Conservation (phyloP, 2,797 vertebrate species). For the Lophura swinhoii region DNA sequence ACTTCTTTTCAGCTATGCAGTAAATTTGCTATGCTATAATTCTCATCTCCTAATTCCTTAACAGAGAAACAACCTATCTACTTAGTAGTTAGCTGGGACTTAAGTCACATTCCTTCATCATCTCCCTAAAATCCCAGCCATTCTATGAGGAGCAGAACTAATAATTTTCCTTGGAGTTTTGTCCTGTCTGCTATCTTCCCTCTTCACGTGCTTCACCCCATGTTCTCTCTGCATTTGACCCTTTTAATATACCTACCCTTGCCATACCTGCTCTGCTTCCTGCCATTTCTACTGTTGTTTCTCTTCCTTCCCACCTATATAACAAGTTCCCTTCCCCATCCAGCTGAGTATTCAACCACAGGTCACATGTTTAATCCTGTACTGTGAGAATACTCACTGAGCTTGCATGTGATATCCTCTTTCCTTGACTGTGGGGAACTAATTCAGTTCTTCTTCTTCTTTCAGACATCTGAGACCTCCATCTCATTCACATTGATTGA, state of each 20-base stretch:
- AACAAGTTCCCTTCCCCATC: background rate
- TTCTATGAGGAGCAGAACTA: background rate
- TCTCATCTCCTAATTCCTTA: background rate
- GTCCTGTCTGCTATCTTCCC: background rate
- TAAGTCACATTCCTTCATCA: background rate
- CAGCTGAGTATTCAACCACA: accelerated
- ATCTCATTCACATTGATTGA: background rate
- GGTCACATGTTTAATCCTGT: background rate
- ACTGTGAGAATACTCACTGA: accelerated
- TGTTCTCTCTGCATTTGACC: background rate
- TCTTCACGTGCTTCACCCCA: accelerated
- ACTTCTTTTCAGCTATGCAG: background rate
- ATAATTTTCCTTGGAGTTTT: background rate
- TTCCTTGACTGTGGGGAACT: too few relatives aligned
- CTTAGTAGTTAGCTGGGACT: background rate
- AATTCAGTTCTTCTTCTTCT: background rate
- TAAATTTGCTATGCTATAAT: background rate
- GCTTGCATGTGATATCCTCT: accelerated
- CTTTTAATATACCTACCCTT: background rate
- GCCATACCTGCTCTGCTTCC: background rate
- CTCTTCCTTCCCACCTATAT: background rate
- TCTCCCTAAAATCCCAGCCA: background rate
- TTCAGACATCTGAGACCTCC: background rate
- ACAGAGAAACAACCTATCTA: background rate
- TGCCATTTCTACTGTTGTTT: background rate